These are phyloP conservation scores for Acridotheres tristis DNA, from an alignment of 2,797 vertebrate genomes.

Conservation along the genomic window DNA sequence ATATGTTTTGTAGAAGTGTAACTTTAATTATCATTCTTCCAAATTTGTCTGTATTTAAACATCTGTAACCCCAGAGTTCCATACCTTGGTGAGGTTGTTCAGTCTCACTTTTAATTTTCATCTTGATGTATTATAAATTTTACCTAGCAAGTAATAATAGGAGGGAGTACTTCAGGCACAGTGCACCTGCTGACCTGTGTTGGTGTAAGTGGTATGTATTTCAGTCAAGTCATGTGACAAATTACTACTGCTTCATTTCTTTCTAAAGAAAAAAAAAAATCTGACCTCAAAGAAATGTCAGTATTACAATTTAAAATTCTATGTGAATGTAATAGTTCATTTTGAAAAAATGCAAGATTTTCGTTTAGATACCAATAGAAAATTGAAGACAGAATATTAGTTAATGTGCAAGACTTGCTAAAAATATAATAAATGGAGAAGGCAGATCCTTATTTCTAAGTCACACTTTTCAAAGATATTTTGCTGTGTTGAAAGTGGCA, in stretches of 20 bases:
- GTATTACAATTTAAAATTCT: not conserved
- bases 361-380: not conserved
- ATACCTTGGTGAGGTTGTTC: not conserved
- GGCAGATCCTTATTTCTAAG: not conserved
- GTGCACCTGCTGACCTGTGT: not conserved
- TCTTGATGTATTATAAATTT: not conserved
- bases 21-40: not conserved
- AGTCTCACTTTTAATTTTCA: not conserved
- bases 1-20: not conserved
- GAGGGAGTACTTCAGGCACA: not conserved
- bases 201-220: not conserved
- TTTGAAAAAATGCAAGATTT: slow-evolving; percentile 29
- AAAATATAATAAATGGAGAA: not conserved
- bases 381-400: not conserved
- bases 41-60: slow-evolving; percentile 3
- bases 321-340: not conserved
- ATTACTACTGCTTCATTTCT: slow-evolving; percentile 46
- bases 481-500: not conserved
- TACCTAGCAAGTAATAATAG: not conserved
- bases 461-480: not conserved
- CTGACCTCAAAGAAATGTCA: slow-evolving; percentile 38
- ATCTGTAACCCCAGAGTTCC: not conserved
- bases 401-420: not conserved
- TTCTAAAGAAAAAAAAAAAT: slow-evolving; percentile 13
- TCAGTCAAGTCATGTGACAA: not conserved